Conservation (phyloP, 2,888 invertebrate species). For the Alcis repandata region DNA sequence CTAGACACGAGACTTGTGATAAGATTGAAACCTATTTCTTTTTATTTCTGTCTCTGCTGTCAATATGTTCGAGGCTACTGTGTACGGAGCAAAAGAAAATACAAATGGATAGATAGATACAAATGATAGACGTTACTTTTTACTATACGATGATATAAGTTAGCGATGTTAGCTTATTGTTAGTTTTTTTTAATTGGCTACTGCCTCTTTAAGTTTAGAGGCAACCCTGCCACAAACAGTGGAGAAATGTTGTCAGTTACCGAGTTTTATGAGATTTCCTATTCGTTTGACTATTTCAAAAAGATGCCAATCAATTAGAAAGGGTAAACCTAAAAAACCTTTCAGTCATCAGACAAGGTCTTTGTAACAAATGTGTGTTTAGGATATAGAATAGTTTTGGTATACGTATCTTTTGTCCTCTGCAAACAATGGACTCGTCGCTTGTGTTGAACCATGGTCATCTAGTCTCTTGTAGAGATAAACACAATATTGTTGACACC, state of each 20-base stretch:
- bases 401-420: background rate
- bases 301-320: no score
- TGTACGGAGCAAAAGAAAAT: background rate
- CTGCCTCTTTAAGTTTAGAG: no score
- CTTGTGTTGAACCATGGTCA: no score
- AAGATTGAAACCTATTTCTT: conserved; percentile 48
- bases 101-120: background rate
- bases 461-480: no score
- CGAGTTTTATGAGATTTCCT: no score
- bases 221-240: no score
- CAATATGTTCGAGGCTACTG: conserved; percentile 15
- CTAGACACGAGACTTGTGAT: conserved; percentile 53
- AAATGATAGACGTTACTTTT: no score
- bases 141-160: no score
- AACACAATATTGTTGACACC: no score
- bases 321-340: background rate
- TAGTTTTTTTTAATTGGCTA: background rate
- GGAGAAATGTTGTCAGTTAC: no score
- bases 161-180: no score
- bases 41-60: conserved; percentile 39
- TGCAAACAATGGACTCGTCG: background rate
- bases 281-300: no score
- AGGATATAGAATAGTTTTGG: conserved; percentile 5
- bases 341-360: background rate
- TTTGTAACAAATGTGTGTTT: background rate